Evolutionary conservation across 1,140 invertebrate genomes (phyloP).

Genomic region (Pissodes strobi): DNA sequence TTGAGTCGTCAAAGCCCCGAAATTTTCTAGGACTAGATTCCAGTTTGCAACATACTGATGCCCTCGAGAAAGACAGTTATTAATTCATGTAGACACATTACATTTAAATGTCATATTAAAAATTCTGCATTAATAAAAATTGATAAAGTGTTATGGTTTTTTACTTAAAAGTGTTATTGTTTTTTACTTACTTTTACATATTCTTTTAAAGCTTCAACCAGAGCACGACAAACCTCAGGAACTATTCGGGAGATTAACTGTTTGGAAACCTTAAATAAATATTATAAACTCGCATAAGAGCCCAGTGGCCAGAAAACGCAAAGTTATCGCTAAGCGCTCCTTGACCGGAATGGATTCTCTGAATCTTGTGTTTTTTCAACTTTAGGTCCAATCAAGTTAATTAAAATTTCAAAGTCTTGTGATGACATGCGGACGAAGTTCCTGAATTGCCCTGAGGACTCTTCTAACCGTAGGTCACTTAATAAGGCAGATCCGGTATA

Average conservation of each 20-base stretch:
- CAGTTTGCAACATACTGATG: neutral
- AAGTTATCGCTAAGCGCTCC: neutral
- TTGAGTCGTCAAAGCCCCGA: neutral
- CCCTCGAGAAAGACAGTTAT: neutral
- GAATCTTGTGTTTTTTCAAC: neutral
- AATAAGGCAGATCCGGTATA: neutral
- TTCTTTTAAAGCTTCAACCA: conserved; percentile 4
- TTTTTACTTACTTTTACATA: conserved; percentile 14
- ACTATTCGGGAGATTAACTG: neutral
- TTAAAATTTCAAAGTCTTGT: neutral
- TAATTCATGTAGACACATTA: neutral
- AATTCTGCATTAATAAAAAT: neutral
- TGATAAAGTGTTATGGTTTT: neutral
- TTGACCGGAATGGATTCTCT: neutral
- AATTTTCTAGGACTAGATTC: neutral
- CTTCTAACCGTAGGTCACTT: neutral
- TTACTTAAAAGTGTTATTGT: neutral
- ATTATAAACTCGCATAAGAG: too few relatives aligned
- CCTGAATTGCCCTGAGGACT: neutral
- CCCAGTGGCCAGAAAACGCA: neutral
- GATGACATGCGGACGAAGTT: too few relatives aligned
- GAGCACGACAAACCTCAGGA: conserved; percentile 16
- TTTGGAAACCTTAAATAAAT: neutral
- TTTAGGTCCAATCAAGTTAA: neutral
- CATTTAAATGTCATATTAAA: neutral